Conservation (phyloP, 2,113 vertebrate genomes). For the Salvelinus alpinus region DNA sequence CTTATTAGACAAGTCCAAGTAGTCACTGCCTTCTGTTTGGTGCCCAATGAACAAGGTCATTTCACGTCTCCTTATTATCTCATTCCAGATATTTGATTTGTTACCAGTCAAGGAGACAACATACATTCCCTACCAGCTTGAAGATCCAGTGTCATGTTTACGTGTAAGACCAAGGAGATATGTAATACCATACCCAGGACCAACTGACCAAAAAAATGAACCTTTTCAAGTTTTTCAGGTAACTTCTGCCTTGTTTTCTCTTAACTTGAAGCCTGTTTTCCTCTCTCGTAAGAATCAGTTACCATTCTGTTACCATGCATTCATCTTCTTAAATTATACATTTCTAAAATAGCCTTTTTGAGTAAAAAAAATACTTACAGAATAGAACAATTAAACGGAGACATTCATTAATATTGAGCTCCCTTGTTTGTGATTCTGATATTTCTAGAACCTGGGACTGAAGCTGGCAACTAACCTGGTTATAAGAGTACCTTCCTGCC, state of each 20-base stretch:
- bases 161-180: slow-evolving; percentile 53
- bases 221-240: slow-evolving; percentile 57
- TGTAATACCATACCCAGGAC: background rate
- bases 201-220: background rate
- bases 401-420: too few species aligned
- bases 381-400: too few species aligned
- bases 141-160: slow-evolving; percentile 45
- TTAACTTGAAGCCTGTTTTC: too few species aligned
- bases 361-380: too few species aligned
- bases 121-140: slow-evolving; percentile 13
- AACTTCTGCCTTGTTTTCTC: background rate
- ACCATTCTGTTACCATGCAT: too few species aligned
- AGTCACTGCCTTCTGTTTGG: background rate
- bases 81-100: slow-evolving; percentile 61
- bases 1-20: background rate
- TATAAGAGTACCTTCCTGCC: slow-evolving; percentile 36
- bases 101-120: slow-evolving; percentile 38
- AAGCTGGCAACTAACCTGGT: slow-evolving; percentile 73
- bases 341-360: too few species aligned
- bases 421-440: slow-evolving; percentile 14
- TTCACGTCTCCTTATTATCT: background rate
- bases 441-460: slow-evolving; percentile 77
- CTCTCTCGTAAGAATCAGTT: too few species aligned
- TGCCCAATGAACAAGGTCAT: too few species aligned
- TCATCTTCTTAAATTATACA: too few species aligned